Base-by-base conservation (phyloP, 2,888 invertebrate genomes). In the Philereme vetulata region DNA sequence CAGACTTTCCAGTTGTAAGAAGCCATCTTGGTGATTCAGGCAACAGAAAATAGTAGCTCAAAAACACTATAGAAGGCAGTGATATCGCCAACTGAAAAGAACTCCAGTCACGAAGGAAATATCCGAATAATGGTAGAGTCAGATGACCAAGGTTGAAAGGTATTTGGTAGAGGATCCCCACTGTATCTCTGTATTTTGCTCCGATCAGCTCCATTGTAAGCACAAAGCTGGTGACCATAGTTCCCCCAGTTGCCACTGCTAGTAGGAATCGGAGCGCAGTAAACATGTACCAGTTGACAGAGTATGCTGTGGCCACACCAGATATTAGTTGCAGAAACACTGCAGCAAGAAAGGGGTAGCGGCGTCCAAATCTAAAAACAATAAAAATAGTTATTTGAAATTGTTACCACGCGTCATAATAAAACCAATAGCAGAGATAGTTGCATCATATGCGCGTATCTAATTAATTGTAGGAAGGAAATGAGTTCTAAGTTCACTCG, bases 1-100 rank as follows among this genome's bases (percentile, higher is more conserved):
- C 94, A 40, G 93, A 84, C 64, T 92, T 93, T 0, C 96, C 96
- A n/a, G 94, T 93, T 4, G 95, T 94, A 38, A 96, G 82, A 4
- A 97, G 92, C 96, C 96, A 97, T 70, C 97, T 93, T 1, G 97
- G 97, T 0, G 96, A 96, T 86, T 97, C 97, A 4, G 96, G 96
- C 21, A 96, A 84, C 35, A 96, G 79, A 92, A 95, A 96, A 75
- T 95, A 95, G 72, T 95, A 96, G 51, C 94, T 93, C 53, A 95
- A 86, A 66, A 96, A 93, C 40, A 96, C 70, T 6, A 93, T 75
- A 0, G 93, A 93, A 0, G 94, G 94, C 49, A 95, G 75, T 0
- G 95, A 95, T 65, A 95, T 93, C 0, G 94, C 93, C 51, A 96
- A 84, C 78, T 96, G 95, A 59, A 95, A 94, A 66, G 90, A 90